A percentile compares a stretch with the other conserved stretches of the same genome.
These are phyloP conservation scores for Clostera curtula DNA, from an alignment of 2,888 invertebrate species.

Conservation along the genomic window DNA sequence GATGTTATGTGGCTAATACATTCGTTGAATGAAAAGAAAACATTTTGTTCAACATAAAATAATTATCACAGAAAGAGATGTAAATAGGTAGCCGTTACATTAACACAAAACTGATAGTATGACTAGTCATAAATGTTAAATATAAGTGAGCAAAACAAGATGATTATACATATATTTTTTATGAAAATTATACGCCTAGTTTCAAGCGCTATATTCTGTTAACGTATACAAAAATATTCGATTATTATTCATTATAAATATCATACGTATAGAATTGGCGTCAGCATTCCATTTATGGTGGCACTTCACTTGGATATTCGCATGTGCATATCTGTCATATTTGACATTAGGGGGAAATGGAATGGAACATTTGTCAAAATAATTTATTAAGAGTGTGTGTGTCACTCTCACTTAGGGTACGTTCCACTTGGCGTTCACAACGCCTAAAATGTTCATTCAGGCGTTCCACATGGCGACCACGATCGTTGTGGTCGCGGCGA, in stretches of 20 bases:
- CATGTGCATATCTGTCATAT: too few relatives aligned
- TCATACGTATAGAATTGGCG: slow-evolving; percentile 23
- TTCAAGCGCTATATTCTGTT: slow-evolving; percentile 18
- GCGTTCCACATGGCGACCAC: too few relatives aligned
- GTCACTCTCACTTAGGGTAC: too few relatives aligned
- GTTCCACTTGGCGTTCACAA: too few relatives aligned
- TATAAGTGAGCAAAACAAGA: slow-evolving; percentile 34
- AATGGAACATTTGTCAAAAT: too few relatives aligned
- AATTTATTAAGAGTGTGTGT: too few relatives aligned
- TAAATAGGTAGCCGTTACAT: slow-evolving; percentile 32
- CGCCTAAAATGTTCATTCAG: too few relatives aligned
- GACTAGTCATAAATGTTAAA: slow-evolving; percentile 54
- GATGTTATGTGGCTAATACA: slow-evolving; percentile 63
- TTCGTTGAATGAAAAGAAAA: slow-evolving; percentile 31
- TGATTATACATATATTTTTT: slow-evolving; percentile 12
- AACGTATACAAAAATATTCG: slow-evolving; percentile 31
- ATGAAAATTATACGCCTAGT: slow-evolving; percentile 11
- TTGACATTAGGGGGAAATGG: too few relatives aligned
- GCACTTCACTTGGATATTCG: too few relatives aligned
- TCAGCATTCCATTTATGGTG: too few relatives aligned
- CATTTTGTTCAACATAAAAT: slow-evolving; percentile 58
- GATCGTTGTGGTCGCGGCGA: too few relatives aligned
- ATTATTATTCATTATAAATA: slow-evolving; percentile 26
- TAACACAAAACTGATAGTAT: slow-evolving; percentile 48
- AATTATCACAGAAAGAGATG: slow-evolving; percentile 61